A percentile compares a stretch with the other conserved stretches of the same genome.
Evolutionary conservation across 2,797 vertebrate species (phyloP).

Genomic region (Sarcophilus harrisii): DNA sequence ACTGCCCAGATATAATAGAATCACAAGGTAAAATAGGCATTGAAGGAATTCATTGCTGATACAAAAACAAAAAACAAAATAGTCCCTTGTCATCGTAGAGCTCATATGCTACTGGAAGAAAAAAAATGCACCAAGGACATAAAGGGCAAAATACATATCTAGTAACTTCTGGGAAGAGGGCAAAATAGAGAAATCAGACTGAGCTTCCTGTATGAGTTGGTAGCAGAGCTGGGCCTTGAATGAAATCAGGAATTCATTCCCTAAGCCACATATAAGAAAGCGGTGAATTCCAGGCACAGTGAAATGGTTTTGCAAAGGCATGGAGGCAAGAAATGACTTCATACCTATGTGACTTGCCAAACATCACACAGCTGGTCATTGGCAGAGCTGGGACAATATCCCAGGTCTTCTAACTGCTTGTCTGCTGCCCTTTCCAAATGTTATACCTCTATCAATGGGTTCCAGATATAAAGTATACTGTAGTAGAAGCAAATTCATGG

Average conservation of each 20-base stretch:
- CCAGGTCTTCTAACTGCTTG: not conserved
- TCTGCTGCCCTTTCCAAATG: not conserved
- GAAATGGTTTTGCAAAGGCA: not conserved
- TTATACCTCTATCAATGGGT: not conserved
- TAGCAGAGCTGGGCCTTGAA: not conserved
- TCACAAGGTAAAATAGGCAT: too few relatives aligned
- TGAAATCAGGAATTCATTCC: not conserved
- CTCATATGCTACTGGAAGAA: too few relatives aligned
- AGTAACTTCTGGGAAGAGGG: not conserved
- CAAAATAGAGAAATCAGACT: not conserved
- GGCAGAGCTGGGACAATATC: not conserved
- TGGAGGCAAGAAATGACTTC: not conserved
- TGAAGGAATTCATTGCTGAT: not conserved
- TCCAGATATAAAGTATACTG: not conserved
- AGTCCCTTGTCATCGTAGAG: too few relatives aligned
- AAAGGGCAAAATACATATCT: not conserved
- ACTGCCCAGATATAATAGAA: too few relatives aligned
- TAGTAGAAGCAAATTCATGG: not conserved
- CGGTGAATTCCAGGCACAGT: not conserved
- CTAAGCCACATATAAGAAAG: not conserved
- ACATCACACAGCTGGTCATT: not conserved
- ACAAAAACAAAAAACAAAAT: not conserved
- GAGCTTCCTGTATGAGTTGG: not conserved
- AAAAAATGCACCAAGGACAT: not conserved
- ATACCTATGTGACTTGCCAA: not conserved